Percentiles rank a stretch among this genome's conserved stretches.
phyloP scores from a whole-genome alignment of 1,140 invertebrate species.

The Drosophila melanica region DNA sequence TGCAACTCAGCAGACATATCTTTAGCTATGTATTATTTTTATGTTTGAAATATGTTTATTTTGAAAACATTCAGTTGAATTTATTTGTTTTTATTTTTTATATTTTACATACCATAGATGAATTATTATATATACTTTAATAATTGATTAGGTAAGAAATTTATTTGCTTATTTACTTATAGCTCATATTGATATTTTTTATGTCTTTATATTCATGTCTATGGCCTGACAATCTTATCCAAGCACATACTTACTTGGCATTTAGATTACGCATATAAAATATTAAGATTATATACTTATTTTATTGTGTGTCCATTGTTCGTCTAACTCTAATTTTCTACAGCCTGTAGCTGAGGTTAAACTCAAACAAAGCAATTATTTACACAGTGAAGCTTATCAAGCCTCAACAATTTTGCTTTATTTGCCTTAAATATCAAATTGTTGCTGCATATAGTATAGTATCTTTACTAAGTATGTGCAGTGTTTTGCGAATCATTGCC shows the following conservation, averaged over 20 bases:
- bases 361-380: constrained; percentile 43
- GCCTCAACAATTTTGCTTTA: constrained; percentile 51
- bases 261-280: constrained; percentile 25
- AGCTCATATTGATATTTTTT: constrained; percentile 4
- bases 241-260: constrained; percentile 37
- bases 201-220: not conserved
- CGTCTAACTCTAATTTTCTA: constrained; percentile 41
- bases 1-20: constrained; percentile 9
- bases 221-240: constrained; percentile 64
- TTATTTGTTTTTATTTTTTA: not conserved
- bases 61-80: no score
- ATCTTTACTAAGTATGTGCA: constrained; percentile 32
- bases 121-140: no score
- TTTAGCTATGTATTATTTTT: constrained; percentile 12
- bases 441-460: constrained; percentile 23
- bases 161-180: constrained; percentile 3
- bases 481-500: constrained; percentile 65
- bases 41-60: not conserved
- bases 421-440: constrained; percentile 62
- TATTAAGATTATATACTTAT: constrained; percentile 15
- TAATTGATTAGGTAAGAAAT: not conserved
- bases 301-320: constrained; percentile 7
- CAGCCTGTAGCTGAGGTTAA: constrained; percentile 1
- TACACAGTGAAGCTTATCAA: constrained; percentile 41
- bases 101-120: not conserved